Conservation (phyloP, 2,888 invertebrate genomes). For the Linyphia triangularis region DNA sequence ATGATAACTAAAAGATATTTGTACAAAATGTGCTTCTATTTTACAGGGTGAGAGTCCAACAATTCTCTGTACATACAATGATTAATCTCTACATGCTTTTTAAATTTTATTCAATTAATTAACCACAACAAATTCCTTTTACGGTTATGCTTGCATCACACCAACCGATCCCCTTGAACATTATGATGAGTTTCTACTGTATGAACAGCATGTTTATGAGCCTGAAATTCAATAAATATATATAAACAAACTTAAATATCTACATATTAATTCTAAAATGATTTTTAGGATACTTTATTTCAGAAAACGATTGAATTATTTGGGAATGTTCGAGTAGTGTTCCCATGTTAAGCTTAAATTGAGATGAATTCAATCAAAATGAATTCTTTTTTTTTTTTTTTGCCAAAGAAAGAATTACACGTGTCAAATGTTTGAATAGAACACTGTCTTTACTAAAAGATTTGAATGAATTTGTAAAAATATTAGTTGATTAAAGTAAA, state of each 20-base stretch:
- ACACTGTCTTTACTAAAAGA: no score
- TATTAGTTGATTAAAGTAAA: no score
- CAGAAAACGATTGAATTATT: no score
- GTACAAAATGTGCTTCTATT: slow-evolving; percentile 73
- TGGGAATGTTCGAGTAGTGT: no score
- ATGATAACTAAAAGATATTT: slow-evolving; percentile 59
- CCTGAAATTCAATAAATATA: slow-evolving; percentile 51
- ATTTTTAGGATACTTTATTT: no score
- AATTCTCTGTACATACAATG: slow-evolving; percentile 65
- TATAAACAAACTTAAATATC: no score
- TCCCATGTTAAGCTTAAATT: no score
- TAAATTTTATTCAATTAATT: slow-evolving; percentile 48
- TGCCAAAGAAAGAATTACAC: no score
- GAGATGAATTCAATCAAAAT: neutral
- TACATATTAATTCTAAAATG: no score
- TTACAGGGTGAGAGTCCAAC: slow-evolving; percentile 68
- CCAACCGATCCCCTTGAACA: slow-evolving; percentile 76
- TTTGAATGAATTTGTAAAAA: no score
- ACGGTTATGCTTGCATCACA: slow-evolving; percentile 58
- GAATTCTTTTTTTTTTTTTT: neutral
- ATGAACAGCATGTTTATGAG: slow-evolving; percentile 72
- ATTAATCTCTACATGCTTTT: slow-evolving; percentile 58
- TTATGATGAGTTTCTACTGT: slow-evolving; percentile 71
- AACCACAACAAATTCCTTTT: slow-evolving; percentile 43
- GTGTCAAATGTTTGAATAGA: no score